Base-by-base conservation (phyloP, 2,888 invertebrate genomes). In the Amaurobius ferox region DNA sequence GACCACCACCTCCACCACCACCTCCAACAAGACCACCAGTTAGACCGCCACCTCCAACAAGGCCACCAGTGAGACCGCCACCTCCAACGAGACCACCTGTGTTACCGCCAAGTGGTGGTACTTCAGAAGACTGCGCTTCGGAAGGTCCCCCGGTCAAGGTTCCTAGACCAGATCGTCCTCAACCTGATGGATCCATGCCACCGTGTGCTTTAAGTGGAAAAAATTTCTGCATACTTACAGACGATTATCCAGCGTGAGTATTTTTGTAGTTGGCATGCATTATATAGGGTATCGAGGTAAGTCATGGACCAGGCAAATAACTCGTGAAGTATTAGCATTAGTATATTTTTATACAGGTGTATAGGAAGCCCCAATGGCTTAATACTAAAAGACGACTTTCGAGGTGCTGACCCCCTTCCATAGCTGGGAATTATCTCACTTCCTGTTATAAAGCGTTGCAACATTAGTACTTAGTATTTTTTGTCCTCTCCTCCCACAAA, bases 181-280 rank as follows among this genome's bases (percentile, higher is more conserved):
- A 79, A 40, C 71, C 87, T 11, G 83, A 88, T 79, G 88, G 88
- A 11, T 81, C 87, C 2, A 88, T 88, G 86, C 89, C 89, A 19
- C 72, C 88, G 6, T 89, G 89, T 87, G 86, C 88, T 23, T 35
- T 89, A 19, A 81, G 78, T 48, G 89, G 89, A 32, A 80, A 80
- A 30, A 89, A 89, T 35, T 89, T 88, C 77, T 89, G 89, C 76
- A 83, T 89, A 48, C 80, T 89, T 0, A 89, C 89, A 1, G 88
- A 88, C 35, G 89, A 89, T 68, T 89, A 89, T 48, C 89, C 89
- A 23, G 87, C 79, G 89, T 89, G 86, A 89, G 88, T 87, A 70
- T 29, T 35, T 0, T n/a, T n/a, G n/a, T n/a, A n/a, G n/a, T n/a
- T n/a, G n/a, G n/a, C n/a, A n/a, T n/a, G n/a, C n/a, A n/a, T n/a